Evolutionary conservation across 2,113 vertebrate genomes (phyloP), one percentile per base, ranked within the genome.

Genomic region (Phylloscopus trochilus): DNA sequence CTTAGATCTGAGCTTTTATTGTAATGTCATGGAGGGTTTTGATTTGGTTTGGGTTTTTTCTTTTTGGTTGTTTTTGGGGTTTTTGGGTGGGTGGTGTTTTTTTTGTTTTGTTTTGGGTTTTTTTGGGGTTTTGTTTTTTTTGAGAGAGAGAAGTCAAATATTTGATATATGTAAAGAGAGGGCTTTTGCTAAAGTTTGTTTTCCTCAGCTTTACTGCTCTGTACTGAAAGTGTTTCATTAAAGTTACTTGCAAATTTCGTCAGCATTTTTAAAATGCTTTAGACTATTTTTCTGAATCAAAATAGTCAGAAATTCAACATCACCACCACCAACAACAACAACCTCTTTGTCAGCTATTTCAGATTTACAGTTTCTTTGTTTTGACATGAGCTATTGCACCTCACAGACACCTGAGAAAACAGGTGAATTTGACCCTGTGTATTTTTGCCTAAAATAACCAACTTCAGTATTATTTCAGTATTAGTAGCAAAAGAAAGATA

Each of bases 1-100:
- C 15, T 30, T 77, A 16, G 12, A 66, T 37, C 5, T 63, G 46
- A 80, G 9, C 2, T 20, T 64, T 78, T 62, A 37, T 41, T 51
- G 19, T 17, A 13, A 8, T 44, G 16, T 63, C 15, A 46, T 41
- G 6, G 1, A 3, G 11, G 2, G 0, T 1, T 8, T 37, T 73
- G 9, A 15, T 15, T 62, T 24, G 17, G 16, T 35, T 68, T 19
- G 4, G 26, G 51, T 5, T 52, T 52, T 28, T 52, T 41, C 13
- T 41, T 41, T 41, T 41, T 13, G 41, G 5, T 41, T 41, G 12
- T 41, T 41, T 41, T 41, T 14, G 41, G 41, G 41, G 13, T 13
- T 41, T 41, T 41, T 15, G 41, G 41, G 41, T 12, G 2, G 5
- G 4, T 27, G 4, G 24, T 26, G 8, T 52, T 52, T 52, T 28